A percentile compares a stretch with the other conserved stretches of the same genome.
phyloP scores from a whole-genome alignment of 2,888 invertebrate species.

The Rotaria magnacalcarata region DNA sequence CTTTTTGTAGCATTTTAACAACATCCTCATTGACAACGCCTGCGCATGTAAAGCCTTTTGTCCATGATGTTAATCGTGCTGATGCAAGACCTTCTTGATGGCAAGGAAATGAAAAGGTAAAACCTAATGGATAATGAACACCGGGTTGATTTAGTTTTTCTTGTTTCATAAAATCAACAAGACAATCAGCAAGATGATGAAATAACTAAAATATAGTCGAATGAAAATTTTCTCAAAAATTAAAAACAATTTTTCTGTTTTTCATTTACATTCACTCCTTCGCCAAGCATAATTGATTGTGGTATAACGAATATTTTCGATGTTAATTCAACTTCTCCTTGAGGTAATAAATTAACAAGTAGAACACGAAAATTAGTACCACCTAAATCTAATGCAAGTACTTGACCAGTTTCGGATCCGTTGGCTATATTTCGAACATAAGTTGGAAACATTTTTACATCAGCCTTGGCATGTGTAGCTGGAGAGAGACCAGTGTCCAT shows the following conservation, averaged over 20 bases:
- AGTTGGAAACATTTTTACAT: constrained; percentile 62
- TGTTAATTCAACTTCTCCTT: constrained; percentile 40
- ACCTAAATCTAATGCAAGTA: constrained; percentile 48
- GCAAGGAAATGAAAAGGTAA: constrained; percentile 92
- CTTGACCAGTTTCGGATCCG: constrained; percentile 47
- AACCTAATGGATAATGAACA: constrained; percentile 74
- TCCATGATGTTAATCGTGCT: constrained; percentile 82
- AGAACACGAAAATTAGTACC: constrained; percentile 49
- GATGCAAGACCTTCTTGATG: constrained; percentile 78
- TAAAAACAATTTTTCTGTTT: too few relatives aligned
- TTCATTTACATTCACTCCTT: constrained; percentile 54
- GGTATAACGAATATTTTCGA: constrained; percentile 46
- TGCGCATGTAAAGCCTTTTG: constrained; percentile 88
- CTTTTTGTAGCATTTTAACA: constrained; percentile 78
- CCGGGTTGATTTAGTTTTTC: constrained; percentile 64
- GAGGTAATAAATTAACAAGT: constrained; percentile 46
- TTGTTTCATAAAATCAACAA: constrained; percentile 77
- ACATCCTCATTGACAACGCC: constrained; percentile 86
- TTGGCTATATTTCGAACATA: constrained; percentile 44
- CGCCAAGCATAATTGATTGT: constrained; percentile 46
- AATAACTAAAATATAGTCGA: constrained; percentile 65
- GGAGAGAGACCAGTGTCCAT: constrained; percentile 70
- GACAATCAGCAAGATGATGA: constrained; percentile 89
- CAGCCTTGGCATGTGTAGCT: constrained; percentile 71
- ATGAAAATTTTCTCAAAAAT: too few relatives aligned